Percentiles rank a stretch among this genome's conserved stretches.
phyloP scores from a whole-genome alignment of 2,888 invertebrate genomes.

The Lasioglossum malachurum region DNA sequence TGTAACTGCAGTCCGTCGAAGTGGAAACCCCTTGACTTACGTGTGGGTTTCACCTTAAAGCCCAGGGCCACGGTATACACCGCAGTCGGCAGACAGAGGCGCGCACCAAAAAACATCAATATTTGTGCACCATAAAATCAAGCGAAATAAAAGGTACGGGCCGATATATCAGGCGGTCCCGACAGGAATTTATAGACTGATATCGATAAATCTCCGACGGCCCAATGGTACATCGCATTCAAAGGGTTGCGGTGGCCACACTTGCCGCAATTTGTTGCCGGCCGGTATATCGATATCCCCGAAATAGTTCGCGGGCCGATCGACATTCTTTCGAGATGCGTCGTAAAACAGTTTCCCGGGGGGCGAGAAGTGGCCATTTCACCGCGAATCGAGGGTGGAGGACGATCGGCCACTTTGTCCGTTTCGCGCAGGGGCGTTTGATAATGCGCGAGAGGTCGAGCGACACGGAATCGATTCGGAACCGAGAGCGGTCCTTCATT shows the following conservation, averaged over 20 bases:
- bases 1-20: background rate
- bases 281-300: slow-evolving; percentile 19
- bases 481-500: slow-evolving; percentile 47
- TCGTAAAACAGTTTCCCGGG: slow-evolving; percentile 8
- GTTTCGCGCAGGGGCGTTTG: slow-evolving; percentile 47
- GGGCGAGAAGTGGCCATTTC: background rate
- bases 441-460: slow-evolving; percentile 44
- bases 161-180: slow-evolving; percentile 9
- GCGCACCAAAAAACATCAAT: background rate
- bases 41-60: background rate
- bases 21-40: background rate
- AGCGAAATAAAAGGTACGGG: slow-evolving; percentile 15
- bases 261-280: slow-evolving; percentile 11
- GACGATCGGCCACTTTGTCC: slow-evolving; percentile 31
- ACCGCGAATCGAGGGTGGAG: background rate
- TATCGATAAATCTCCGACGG: slow-evolving; percentile 7
- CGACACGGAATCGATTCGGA: slow-evolving; percentile 55
- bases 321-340: slow-evolving; percentile 22
- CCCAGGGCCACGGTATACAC: background rate
- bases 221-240: slow-evolving; percentile 3
- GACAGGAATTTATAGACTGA: slow-evolving; percentile 25
- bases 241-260: background rate
- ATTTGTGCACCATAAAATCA: background rate
- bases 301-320: background rate
- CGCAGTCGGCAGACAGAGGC: slow-evolving; percentile 2